Conservation (phyloP, 1,140 invertebrate genomes). For the Copidosoma floridanum region DNA sequence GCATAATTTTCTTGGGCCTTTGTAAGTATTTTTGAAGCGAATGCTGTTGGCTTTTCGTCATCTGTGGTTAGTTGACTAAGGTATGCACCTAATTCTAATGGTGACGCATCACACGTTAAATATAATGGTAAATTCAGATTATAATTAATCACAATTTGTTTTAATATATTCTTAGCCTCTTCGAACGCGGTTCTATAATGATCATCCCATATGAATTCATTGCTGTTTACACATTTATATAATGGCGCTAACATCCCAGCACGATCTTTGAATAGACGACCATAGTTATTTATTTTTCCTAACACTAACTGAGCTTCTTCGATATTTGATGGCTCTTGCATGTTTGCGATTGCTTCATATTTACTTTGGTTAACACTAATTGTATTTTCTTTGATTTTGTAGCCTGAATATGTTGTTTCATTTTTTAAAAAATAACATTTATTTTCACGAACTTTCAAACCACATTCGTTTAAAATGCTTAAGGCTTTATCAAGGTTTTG, state of each 20-base stretch:
- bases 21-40: too few relatives aligned
- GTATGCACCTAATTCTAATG: slow-evolving; percentile 9
- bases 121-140: not conserved
- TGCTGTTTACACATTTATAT: not conserved
- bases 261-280: not conserved
- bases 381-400: too few relatives aligned
- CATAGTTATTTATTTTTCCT: too few relatives aligned
- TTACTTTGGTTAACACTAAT: too few relatives aligned
- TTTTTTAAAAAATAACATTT: too few relatives aligned
- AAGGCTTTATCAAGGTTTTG: too few relatives aligned
- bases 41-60: slow-evolving; percentile 12
- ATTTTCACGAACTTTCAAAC: too few relatives aligned
- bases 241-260: not conserved
- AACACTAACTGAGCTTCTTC: too few relatives aligned
- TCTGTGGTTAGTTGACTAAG: slow-evolving; percentile 13
- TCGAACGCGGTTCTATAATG: not conserved
- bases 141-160: slow-evolving; percentile 6
- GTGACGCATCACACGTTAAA: slow-evolving; percentile 16
- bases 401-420: too few relatives aligned
- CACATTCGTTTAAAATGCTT: too few relatives aligned
- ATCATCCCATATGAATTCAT: not conserved
- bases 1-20: slow-evolving; percentile 50
- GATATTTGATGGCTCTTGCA: too few relatives aligned
- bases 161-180: not conserved
- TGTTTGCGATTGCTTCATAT: too few relatives aligned